phyloP scores from a whole-genome alignment of 2,113 vertebrate species.

The Crotalus tigris region DNA sequence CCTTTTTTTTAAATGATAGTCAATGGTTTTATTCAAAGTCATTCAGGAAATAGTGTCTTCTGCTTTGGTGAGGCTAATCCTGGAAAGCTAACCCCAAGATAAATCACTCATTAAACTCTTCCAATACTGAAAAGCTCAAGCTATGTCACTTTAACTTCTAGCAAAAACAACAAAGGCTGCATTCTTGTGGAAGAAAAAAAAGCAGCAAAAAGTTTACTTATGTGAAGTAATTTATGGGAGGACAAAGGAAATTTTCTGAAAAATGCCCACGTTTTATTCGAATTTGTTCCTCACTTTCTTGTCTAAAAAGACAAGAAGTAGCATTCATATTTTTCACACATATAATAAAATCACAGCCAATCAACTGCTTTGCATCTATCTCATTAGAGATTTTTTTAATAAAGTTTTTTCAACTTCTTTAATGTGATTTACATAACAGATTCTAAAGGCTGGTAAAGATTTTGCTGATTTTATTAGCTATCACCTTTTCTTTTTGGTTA shows the following conservation, averaged over 20 bases:
- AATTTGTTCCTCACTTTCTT: background rate
- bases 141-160: accelerated
- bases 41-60: slow-evolving; percentile 26
- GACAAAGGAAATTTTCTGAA: background rate
- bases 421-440: background rate
- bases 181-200: background rate
- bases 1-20: slow-evolving; percentile 50
- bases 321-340: background rate
- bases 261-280: background rate
- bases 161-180: slow-evolving; percentile 7
- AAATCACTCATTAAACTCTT: slow-evolving; percentile 14
- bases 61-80: slow-evolving; percentile 15
- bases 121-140: slow-evolving; percentile 5
- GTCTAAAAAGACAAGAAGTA: background rate
- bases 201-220: background rate
- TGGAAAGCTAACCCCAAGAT: slow-evolving; percentile 15
- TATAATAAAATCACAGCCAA: background rate
- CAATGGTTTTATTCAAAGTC: slow-evolving; percentile 49
- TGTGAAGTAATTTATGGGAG: background rate
- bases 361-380: background rate
- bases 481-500: background rate
- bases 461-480: background rate
- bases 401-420: background rate
- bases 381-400: background rate
- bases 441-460: background rate